These are phyloP conservation scores for Adelognathus sp. DNA, from an alignment of 2,888 invertebrate genomes.

Conservation along the genomic window DNA sequence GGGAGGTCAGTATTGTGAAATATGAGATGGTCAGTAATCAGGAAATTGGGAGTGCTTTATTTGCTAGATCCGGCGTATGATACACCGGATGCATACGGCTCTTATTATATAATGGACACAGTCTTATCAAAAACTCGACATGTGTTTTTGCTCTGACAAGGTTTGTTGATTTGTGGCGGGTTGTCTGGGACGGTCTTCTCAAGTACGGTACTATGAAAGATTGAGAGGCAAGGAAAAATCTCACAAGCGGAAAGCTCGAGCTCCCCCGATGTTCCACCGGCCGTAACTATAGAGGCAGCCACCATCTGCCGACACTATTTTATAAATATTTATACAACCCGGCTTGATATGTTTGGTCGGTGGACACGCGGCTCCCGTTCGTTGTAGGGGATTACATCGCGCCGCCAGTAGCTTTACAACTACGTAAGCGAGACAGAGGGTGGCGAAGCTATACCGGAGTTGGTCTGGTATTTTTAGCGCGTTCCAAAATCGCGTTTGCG, in stretches of 20 bases:
- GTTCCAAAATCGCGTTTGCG: slow-evolving; percentile 24
- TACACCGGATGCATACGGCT: too few species aligned
- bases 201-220: slow-evolving; percentile 18
- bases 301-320: slow-evolving; percentile 75
- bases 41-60: too few species aligned
- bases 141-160: too few species aligned
- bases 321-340: slow-evolving; percentile 74
- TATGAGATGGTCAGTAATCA: too few species aligned
- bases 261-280: slow-evolving; percentile 1
- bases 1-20: background rate
- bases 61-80: too few species aligned
- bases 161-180: background rate
- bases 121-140: too few species aligned
- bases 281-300: slow-evolving; percentile 63
- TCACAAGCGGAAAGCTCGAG: slow-evolving; percentile 41
- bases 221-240: slow-evolving; percentile 24
- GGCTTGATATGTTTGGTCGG: slow-evolving; percentile 71
- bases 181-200: slow-evolving; percentile 9
- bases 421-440: slow-evolving; percentile 27
- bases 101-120: too few species aligned
- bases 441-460: slow-evolving; percentile 27
- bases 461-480: slow-evolving; percentile 68
- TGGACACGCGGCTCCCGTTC: slow-evolving; percentile 52
- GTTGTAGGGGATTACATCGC: slow-evolving; percentile 50
- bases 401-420: slow-evolving; percentile 32